Evolutionary conservation across 2,888 invertebrate genomes (phyloP), one percentile per base, ranked within the genome.

Genomic region (Odontocerum albicorne): DNA sequence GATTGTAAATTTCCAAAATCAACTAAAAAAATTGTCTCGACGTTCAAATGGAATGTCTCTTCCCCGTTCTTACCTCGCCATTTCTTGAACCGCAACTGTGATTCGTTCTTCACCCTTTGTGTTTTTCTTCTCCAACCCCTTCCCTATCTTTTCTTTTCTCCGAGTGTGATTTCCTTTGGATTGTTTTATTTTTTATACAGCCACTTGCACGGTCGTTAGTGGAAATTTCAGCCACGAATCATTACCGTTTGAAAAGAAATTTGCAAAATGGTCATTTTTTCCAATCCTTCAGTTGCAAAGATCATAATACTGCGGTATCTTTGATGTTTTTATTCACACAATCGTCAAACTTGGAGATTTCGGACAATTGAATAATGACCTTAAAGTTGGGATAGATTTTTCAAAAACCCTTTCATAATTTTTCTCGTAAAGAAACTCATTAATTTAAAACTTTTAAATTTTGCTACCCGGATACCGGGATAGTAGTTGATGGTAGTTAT

Each of bases 91-190:
- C 61, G 61, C 61, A 58, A 61, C 61, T 58, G 57, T 61, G 61
- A 61, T 61, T 60, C 57, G 47, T 60, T 59, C 55, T 51, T 60
- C 57, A 57, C 61, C 61, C 61, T 61, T 61, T 61, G 56, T 55
- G 56, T 53, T 53, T 57, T 57, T 57, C 52, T 53, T 57, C 40
- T 36, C 31, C 49, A 12, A 8, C 38, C 21, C 13, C n/a, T 6
- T 20, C 12, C 16, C 22, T 13, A 2, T 38, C 43, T 17, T 33
- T 51, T 13, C 27, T 16, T 19, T 21, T 20, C 35, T 21, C 19
- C 13, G 27, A 35, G 44, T 43, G 52, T 21, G 51, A 45, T 52
- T 38, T 36, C 38, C 36, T 52, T 43, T 17, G 31, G 15, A 31
- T 39, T 38, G 39, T 45, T 38, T 53, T 53, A 38, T 53, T 52